phyloP scores from a whole-genome alignment of 2,797 vertebrate species.

The Amniataba percoides region DNA sequence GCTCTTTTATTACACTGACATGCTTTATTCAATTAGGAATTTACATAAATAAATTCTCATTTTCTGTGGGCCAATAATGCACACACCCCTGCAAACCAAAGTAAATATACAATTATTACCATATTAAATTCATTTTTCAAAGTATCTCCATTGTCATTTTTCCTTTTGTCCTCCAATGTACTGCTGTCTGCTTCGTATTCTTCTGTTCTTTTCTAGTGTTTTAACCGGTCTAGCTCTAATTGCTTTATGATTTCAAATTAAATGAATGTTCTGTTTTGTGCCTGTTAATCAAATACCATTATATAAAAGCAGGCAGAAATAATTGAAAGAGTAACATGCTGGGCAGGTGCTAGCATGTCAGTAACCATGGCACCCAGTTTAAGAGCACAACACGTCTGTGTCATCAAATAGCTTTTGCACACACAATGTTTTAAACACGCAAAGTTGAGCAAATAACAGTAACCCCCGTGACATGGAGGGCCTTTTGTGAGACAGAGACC shows the following conservation, averaged over 20 bases:
- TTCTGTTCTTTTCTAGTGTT: conserved; percentile 73
- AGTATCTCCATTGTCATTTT: conserved; percentile 85
- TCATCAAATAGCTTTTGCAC: conserved; percentile 90
- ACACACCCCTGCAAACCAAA: conserved; percentile 89
- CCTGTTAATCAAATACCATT: conserved; percentile 89
- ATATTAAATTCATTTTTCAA: conserved; percentile 91
- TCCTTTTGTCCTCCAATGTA: conserved; percentile 74
- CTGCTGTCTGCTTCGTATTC: conserved; percentile 64
- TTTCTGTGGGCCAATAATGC: conserved; percentile 88
- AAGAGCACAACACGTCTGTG: conserved; percentile 85
- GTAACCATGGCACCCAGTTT: conserved; percentile 87
- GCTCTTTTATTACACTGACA: conserved; percentile 90
- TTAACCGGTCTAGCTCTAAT: conserved; percentile 83
- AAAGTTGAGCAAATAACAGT: conserved; percentile 91
- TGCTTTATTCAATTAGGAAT: conserved; percentile 90
- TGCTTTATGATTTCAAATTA: conserved; percentile 90
- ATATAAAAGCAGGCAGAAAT: conserved; percentile 86
- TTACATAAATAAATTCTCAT: conserved; percentile 91
- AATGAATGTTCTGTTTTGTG: conserved; percentile 85
- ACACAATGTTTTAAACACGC: conserved; percentile 86
- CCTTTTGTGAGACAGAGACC: conserved; percentile 85
- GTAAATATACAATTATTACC: conserved; percentile 90
- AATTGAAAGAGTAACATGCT: conserved; percentile 85
- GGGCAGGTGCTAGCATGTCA: conserved; percentile 94
- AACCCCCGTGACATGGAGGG: conserved; percentile 81